These are phyloP conservation scores for Tachysurus vachellii DNA, from an alignment of 2,113 vertebrate genomes.

Conservation along the genomic window DNA sequence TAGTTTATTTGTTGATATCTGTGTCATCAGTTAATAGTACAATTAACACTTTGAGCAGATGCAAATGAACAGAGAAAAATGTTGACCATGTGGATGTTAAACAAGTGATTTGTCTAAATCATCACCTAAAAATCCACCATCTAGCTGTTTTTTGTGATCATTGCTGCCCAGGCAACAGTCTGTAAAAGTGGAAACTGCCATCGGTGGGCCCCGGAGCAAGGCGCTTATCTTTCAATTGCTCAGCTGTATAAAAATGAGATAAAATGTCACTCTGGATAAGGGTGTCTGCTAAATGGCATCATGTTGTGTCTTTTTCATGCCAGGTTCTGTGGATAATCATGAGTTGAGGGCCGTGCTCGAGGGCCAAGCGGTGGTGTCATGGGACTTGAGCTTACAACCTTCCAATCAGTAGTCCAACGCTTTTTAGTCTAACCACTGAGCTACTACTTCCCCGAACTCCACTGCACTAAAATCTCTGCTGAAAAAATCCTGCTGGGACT, in stretches of 20 bases:
- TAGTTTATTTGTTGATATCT: background rate
- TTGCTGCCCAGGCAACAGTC: background rate
- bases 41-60: background rate
- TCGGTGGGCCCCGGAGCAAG: too few relatives aligned
- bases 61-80: background rate
- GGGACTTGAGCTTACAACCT: too few relatives aligned
- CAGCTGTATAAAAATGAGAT: too few relatives aligned
- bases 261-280: too few relatives aligned
- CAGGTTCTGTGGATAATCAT: background rate
- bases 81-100: background rate
- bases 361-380: too few relatives aligned
- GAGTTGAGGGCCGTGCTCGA: too few relatives aligned
- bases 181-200: too few relatives aligned
- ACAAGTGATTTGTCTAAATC: background rate
- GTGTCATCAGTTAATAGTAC: background rate
- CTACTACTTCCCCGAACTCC: background rate
- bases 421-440: too few relatives aligned
- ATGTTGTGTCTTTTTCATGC: background rate
- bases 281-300: too few relatives aligned
- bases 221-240: too few relatives aligned
- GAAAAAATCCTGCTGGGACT: background rate
- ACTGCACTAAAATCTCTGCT: background rate
- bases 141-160: background rate
- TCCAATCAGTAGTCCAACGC: too few relatives aligned
- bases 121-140: background rate